A percentile compares a stretch with the other conserved stretches of the same genome.
Evolutionary conservation across 37 sponge, comb jelly and placozoan species (phyloP).

Genomic region (Ephydatia muelleri): DNA sequence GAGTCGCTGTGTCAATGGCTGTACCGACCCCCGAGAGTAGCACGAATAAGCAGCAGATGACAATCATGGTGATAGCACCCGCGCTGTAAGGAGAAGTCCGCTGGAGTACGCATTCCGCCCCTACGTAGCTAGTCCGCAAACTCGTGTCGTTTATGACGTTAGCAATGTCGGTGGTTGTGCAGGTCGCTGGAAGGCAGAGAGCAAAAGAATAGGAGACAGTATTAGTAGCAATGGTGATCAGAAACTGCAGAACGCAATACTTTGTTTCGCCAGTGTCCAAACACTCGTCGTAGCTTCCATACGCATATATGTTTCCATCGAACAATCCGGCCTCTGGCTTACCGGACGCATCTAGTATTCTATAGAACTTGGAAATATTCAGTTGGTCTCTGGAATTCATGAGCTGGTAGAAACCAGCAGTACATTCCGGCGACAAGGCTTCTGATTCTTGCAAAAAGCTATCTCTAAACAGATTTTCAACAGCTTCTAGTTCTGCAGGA

Average conservation of each 20-base stretch:
- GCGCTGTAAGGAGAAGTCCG: constrained; percentile 15
- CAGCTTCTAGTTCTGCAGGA: neutral
- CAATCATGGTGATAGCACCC: constrained; percentile 61
- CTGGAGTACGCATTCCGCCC: neutral
- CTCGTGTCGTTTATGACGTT: neutral
- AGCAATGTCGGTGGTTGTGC: constrained; percentile 10
- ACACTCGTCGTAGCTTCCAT: constrained; percentile 76
- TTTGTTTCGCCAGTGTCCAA: constrained; percentile 15
- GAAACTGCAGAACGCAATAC: constrained; percentile 34
- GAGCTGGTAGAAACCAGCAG: neutral
- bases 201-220: neutral
- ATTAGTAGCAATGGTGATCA: neutral
- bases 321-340: constrained; percentile 56
- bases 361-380: neutral
- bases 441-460: neutral
- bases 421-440: neutral
- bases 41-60: constrained; percentile 42
- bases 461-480: neutral
- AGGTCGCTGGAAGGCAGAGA: constrained; percentile 39
- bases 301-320: constrained; percentile 30
- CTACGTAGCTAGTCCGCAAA: neutral
- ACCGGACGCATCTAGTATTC: constrained; percentile 33
- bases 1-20: neutral
- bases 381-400: neutral
- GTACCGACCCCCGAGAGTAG: constrained; percentile 21